Conservation (phyloP, 2,888 invertebrate species). For the Sialis lutaria region DNA sequence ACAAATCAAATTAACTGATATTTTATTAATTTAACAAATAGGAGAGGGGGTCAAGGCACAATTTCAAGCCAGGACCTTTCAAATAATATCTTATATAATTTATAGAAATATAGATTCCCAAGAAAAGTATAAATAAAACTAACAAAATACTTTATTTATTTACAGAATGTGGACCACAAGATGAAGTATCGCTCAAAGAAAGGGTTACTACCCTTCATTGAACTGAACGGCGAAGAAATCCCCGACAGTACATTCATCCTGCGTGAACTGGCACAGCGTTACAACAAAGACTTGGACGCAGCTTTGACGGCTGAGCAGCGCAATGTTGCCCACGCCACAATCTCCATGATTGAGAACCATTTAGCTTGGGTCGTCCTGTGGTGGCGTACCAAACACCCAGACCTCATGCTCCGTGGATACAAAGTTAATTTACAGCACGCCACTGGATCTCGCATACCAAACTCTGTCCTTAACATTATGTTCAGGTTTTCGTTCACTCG, state of each 20-base stretch:
- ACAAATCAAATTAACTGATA: no score
- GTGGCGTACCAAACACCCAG: slow-evolving; percentile 88
- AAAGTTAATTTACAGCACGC: slow-evolving; percentile 82
- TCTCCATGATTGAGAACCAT: slow-evolving; percentile 90
- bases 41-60: no score
- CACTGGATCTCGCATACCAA: slow-evolving; percentile 73
- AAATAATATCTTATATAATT: no score
- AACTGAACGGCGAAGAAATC: slow-evolving; percentile 86
- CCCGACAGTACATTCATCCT: slow-evolving; percentile 85
- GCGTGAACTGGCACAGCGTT: slow-evolving; percentile 68
- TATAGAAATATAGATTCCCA: no score
- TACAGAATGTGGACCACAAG: slow-evolving; percentile 88
- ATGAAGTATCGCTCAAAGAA: slow-evolving; percentile 87
- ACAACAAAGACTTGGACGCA: slow-evolving; percentile 68
- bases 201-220: slow-evolving; percentile 86
- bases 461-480: slow-evolving; percentile 72
- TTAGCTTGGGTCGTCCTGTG: slow-evolving; percentile 79
- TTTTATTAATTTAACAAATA: no score
- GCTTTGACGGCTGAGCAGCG: slow-evolving; percentile 70
- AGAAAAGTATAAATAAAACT: no score
- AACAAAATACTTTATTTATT: slow-evolving; percentile 17
- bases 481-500: slow-evolving; percentile 76
- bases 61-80: no score
- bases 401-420: slow-evolving; percentile 75
- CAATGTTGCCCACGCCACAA: slow-evolving; percentile 78